These are phyloP conservation scores for Microcebus murinus DNA, from an alignment of 2,113 vertebrate species.

Conservation along the genomic window DNA sequence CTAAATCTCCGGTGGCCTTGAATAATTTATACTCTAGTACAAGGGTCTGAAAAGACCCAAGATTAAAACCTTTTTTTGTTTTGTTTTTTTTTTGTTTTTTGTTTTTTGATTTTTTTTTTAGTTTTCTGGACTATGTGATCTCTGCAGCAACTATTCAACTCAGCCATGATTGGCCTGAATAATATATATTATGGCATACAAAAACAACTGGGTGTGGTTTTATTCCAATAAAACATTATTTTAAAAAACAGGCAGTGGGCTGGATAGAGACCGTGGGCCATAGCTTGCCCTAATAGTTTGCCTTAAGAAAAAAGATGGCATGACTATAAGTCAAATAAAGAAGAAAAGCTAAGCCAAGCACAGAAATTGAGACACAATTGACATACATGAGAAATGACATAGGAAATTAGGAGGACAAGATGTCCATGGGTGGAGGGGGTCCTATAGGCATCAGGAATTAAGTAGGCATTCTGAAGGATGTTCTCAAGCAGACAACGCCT, in stretches of 20 bases:
- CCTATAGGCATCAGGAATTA: background rate
- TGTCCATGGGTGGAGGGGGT: background rate
- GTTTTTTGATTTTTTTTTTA: background rate
- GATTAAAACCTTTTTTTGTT: background rate
- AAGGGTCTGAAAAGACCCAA: background rate
- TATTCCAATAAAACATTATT: background rate
- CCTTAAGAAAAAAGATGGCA: background rate
- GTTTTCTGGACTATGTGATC: background rate
- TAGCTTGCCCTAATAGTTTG: background rate
- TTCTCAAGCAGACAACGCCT: background rate
- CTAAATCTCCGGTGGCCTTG: background rate
- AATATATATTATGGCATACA: background rate
- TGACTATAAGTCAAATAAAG: background rate
- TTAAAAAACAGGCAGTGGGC: background rate
- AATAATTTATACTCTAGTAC: background rate
- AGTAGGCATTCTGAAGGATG: background rate
- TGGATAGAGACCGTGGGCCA: background rate
- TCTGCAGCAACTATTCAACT: background rate
- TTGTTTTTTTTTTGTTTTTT: too few species aligned
- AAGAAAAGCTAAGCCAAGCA: background rate
- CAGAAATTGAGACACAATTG: background rate
- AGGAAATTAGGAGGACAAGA: background rate
- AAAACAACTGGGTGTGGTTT: background rate
- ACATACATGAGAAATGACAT: background rate
- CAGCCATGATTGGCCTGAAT: background rate